Base-by-base conservation (phyloP, 2,797 vertebrate species). In the Limnodromus scolopaceus region DNA sequence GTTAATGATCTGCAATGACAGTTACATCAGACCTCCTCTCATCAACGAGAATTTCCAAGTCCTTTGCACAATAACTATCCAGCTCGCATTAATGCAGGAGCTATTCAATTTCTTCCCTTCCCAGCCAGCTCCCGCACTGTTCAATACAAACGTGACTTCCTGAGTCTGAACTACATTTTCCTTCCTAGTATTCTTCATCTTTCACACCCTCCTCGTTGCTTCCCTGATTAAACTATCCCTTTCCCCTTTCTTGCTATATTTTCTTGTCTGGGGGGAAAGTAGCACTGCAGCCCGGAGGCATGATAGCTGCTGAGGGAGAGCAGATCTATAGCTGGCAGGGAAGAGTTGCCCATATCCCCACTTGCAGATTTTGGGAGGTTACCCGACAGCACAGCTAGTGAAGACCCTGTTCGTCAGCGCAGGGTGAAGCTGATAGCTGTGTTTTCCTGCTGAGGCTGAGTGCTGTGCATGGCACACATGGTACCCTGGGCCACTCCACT, bases 111-210 rank as follows among this genome's bases (percentile, higher is more conserved):
- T 66, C 57, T 93, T 66, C n/a, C 20, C 51, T 84, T 92, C 43
- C 43, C 70, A 81, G 79, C 45, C 84, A 79, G 43, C 34, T 61
- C 32, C 66, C 53, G 41, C 41, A 34, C 72, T 55, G 61, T 57
- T 90, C 85, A 69, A 79, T 70, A 74, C 60, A 76, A 88, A 86
- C 9, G 13, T 75, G 72, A 91, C 75, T 93, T 92, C 45, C 65
- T 87, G 69, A 93, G 57, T 57, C 70, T 84, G 87, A 93, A 69
- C 51, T 84, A 27, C 34, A 34, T 95, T 92, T 84, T 86, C 28
- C 28, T 76, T 76, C 54, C 63, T 54, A 36, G 53, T 46, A 39
- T 25, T 36, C 55, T 75, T 83, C 41, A 39, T 87, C 72, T 91
- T 93, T 93, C 69, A 72, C 24, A 4, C 54, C 17, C 22, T 84